phyloP scores from a whole-genome alignment of 2,113 vertebrate species.

The Gavialis gangeticus region DNA sequence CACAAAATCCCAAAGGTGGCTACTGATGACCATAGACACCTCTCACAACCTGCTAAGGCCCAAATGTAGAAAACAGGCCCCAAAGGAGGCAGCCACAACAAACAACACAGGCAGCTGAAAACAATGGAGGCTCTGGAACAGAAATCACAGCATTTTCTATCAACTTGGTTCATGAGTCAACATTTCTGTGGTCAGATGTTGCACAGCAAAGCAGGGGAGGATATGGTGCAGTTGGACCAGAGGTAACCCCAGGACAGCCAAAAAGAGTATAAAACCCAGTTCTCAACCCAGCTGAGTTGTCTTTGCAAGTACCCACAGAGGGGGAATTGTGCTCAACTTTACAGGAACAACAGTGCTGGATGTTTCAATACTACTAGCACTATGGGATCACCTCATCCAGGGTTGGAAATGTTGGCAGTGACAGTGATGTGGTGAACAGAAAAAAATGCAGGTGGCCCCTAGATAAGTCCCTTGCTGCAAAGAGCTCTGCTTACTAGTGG shows the following conservation, averaged over 20 bases:
- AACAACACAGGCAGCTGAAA: slow-evolving; percentile 12
- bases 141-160: neutral
- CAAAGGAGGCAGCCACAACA: neutral
- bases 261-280: neutral
- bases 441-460: neutral
- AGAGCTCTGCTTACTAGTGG: neutral
- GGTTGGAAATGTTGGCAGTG: accelerated
- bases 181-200: slow-evolving; percentile 12
- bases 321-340: slow-evolving; percentile 34
- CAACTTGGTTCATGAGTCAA: slow-evolving; percentile 24
- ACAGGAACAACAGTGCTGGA: neutral
- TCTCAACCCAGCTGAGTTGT: neutral
- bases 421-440: neutral
- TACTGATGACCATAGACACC: neutral
- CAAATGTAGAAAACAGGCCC: neutral
- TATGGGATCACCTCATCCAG: neutral
- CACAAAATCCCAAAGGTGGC: slow-evolving; percentile 1
- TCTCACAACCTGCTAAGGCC: slow-evolving; percentile 12
- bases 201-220: neutral
- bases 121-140: neutral
- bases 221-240: neutral
- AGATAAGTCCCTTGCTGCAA: neutral
- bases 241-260: neutral
- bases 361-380: neutral
- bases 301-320: slow-evolving; percentile 28